Percentiles rank a stretch among this genome's conserved stretches.
Conservation (phyloP, 2,797 vertebrate species). For the Mormyrus proboscirostris region DNA sequence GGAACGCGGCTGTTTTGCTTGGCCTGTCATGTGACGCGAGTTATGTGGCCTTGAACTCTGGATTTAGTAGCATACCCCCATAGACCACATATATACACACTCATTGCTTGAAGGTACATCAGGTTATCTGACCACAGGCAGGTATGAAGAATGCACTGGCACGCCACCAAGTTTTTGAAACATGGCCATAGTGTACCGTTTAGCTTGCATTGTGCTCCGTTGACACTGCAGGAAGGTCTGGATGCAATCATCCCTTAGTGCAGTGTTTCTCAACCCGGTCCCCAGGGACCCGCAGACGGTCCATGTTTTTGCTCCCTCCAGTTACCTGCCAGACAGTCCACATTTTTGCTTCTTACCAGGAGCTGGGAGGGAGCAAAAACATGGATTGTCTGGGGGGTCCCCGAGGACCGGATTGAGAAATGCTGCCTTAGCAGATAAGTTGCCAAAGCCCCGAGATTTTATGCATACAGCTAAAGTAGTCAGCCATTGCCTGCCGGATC, state of each 20-base stretch:
- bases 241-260: not conserved
- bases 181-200: not conserved
- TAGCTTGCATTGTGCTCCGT: not conserved
- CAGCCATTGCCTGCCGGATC: not conserved
- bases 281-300: not conserved
- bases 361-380: not conserved
- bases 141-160: not conserved
- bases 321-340: not conserved
- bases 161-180: not conserved
- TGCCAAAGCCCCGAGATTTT: conserved; percentile 22
- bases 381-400: not conserved
- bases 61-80: not conserved
- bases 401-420: not conserved
- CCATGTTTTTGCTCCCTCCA: not conserved
- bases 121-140: not conserved
- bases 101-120: not conserved
- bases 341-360: not conserved
- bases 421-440: not conserved
- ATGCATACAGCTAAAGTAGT: not conserved
- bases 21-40: not conserved
- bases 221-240: not conserved
- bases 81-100: too few species aligned
- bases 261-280: not conserved
- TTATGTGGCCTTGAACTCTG: not conserved
- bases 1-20: not conserved